Base-by-base conservation (phyloP, 1,140 invertebrate species). In the Globodera rostochiensis region DNA sequence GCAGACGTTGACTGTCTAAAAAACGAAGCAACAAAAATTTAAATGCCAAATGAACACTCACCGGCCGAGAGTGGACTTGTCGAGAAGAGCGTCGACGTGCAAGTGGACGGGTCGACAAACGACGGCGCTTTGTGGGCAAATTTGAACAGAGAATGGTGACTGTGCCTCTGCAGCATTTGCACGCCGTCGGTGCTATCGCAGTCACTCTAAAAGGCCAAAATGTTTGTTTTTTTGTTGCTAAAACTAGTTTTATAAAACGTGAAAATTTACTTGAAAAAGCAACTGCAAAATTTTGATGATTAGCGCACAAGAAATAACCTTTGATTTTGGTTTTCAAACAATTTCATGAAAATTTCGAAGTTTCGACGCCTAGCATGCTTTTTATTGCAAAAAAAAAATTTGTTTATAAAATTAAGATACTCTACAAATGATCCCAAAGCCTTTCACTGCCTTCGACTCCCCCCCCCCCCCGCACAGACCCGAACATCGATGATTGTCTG, bases 401-500 rank as follows among this genome's bases (percentile, higher is more conserved):
- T 36, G 1, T 36, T 36, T 2, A 36, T 36, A 36, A 36, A 36
- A 1, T 36, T 36, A 36, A 36, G 25, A 25, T 0, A 0, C 25
- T 25, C 25, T n/a, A n/a, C n/a, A n/a, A n/a, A n/a, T n/a, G n/a
- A n/a, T n/a, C n/a, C n/a, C n/a, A n/a, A n/a, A 13, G 66, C 47
- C 69, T 0, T 76, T 13, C 25, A 25, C 25, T 25, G 25, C 25
- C 25, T 25, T 25, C 25, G 25, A 25, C 25, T 19, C 25, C 25
- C 25, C 36, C 25, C 25, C 25, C 50, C 70, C 57, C 15, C 57
- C 11, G 6, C 57, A 77, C 85, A 69, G 47, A 89, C 85, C 74
- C 87, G 66, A 70, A 89, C 89, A 81, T 90, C 89, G 73, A 87
- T 86, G 77, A 90, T 90, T 19, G 74, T 84, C 53, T 89, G 88